phyloP scores from a whole-genome alignment of 2,113 vertebrate genomes.

The Stegostoma tigrinum region DNA sequence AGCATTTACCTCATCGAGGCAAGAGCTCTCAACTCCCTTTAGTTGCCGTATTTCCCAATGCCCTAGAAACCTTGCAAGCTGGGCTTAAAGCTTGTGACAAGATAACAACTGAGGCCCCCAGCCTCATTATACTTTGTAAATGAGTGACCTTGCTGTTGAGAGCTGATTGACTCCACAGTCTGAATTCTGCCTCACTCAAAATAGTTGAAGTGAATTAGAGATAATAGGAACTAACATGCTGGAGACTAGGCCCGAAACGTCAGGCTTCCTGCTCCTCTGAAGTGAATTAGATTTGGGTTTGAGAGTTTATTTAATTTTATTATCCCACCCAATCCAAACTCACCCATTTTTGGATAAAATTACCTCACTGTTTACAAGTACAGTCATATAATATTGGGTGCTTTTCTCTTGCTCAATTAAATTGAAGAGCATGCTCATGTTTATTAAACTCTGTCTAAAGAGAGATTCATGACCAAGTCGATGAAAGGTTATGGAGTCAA shows the following conservation, averaged over 20 bases:
- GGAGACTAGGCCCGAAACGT: too few relatives aligned
- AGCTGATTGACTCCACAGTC: too few relatives aligned
- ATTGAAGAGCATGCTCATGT: neutral
- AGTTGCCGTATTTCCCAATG: neutral
- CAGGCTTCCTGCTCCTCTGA: too few relatives aligned
- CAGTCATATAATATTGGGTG: neutral
- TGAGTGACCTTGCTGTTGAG: too few relatives aligned
- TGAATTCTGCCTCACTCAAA: too few relatives aligned
- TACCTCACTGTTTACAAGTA: neutral
- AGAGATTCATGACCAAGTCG: neutral
- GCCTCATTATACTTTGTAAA: too few relatives aligned
- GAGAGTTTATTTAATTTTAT: neutral
- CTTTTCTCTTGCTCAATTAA: neutral
- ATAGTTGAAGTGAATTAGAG: too few relatives aligned
- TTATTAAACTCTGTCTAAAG: neutral
- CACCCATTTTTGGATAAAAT: neutral
- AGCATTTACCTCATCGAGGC: neutral
- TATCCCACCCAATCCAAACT: neutral
- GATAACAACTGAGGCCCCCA: too few relatives aligned
- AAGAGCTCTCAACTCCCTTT: neutral
- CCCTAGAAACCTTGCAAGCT: neutral
- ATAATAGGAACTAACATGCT: too few relatives aligned
- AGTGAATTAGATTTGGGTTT: neutral
- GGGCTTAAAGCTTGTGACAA: neutral
- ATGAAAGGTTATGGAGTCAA: neutral